Evolutionary conservation across 2,113 vertebrate genomes (phyloP), one percentile per base, ranked within the genome.

Genomic region (Epinephelus moara): DNA sequence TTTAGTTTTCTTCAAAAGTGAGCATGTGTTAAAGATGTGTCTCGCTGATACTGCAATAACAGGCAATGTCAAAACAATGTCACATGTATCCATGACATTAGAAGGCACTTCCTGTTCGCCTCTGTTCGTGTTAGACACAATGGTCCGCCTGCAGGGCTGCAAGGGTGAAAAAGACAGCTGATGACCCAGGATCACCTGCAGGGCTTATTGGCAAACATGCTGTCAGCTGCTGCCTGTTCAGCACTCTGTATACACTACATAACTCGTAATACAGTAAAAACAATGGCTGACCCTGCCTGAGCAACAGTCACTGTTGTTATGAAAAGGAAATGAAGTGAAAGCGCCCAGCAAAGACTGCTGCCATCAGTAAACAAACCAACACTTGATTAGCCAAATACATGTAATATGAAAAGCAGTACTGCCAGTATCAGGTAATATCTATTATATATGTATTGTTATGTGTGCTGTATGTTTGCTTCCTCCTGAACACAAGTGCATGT

Each of bases 181-280:
- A 63, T 85, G 6, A 82, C 25, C 47, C 23, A 30, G 6, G 67
- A 80, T 69, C 52, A 60, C 45, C 66, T 21, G 61, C 70, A 56
- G 25, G 52, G 63, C 56, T 40, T 30, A 55, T 13, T 45, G 71
- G 25, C 62, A 47, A 52, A 67, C 72, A 83, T 59, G 76, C 53
- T 23, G 57, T 45, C 56, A 63, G 57, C 76, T 40, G 50, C 30
- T 64, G 77, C 25, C 42, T 53, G 70, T 47, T 78, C 67, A 85
- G 42, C 25, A 11, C 47, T 33, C 63, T 76, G 40, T 57, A 0
- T 30, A 42, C 55, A 55, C 6, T 23, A 60, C 53, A 70, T 10
- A 23, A 23, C 23, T 64, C 18, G 37, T 47, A 4, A 64, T 23
- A 37, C 25, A 78, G 45, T 55, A 14, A 37, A 63, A 61, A 84